A percentile compares a stretch with the other conserved stretches of the same genome.
Evolutionary conservation across 2,113 vertebrate species (phyloP).

Genomic region (Falco punctatus): DNA sequence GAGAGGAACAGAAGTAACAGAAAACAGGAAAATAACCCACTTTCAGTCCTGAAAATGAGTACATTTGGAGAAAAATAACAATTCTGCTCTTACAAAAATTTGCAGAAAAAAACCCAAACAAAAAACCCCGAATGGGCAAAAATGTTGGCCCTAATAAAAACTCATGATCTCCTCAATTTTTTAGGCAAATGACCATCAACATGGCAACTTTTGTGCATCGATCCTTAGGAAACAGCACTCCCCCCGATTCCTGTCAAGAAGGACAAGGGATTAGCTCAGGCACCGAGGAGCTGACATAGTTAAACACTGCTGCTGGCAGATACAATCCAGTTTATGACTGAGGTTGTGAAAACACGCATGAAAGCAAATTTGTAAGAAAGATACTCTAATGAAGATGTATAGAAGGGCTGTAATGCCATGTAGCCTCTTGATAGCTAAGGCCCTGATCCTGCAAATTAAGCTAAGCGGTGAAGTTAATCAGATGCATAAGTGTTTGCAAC

Average conservation of each 20-base stretch:
- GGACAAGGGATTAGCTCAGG: constrained; percentile 48
- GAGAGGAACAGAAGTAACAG: neutral
- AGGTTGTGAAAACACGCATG: constrained; percentile 37
- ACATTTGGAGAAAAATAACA: neutral
- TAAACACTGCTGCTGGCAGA: constrained; percentile 58
- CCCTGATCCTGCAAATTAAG: constrained; percentile 71
- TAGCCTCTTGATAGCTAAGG: constrained; percentile 67
- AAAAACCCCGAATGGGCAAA: neutral
- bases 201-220: neutral
- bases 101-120: neutral
- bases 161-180: neutral
- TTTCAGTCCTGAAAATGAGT: neutral
- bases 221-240: constrained; percentile 23
- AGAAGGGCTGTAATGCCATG: constrained; percentile 56
- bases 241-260: neutral
- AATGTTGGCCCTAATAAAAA: neutral
- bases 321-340: constrained; percentile 38
- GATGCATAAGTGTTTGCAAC: constrained; percentile 67
- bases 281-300: constrained; percentile 50
- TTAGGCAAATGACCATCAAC: constrained; percentile 14
- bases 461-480: constrained; percentile 59
- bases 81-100: neutral
- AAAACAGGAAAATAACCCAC: neutral
- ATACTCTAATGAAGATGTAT: constrained; percentile 67
- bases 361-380: constrained; percentile 56